Evolutionary conservation across 2,113 vertebrate species (phyloP).

Genomic region (Otocyon megalotis): DNA sequence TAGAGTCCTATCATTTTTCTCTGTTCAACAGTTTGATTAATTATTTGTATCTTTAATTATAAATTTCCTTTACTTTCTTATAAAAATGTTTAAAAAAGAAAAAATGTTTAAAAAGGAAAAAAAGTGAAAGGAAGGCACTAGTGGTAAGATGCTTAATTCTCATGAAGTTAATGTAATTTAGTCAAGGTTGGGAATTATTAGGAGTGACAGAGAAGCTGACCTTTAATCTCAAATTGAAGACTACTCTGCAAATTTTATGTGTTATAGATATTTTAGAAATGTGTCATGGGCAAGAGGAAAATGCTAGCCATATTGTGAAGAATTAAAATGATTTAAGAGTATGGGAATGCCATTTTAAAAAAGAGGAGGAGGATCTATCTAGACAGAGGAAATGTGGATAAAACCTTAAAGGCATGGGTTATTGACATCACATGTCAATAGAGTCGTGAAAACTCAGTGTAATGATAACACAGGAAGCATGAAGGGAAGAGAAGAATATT

Average conservation of each 20-base stretch:
- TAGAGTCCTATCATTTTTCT: background rate
- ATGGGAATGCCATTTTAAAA: background rate
- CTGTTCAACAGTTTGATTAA: background rate
- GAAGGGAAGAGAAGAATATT: background rate
- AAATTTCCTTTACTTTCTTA: background rate
- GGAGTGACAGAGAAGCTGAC: background rate
- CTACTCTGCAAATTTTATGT: background rate
- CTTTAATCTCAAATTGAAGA: background rate
- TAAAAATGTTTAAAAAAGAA: background rate
- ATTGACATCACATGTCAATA: background rate
- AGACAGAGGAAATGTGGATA: background rate
- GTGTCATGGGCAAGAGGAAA: background rate
- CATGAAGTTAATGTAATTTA: background rate
- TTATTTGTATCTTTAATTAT: background rate
- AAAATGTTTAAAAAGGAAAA: background rate
- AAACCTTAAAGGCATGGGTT: background rate
- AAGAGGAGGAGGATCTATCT: background rate
- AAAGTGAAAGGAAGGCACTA: background rate
- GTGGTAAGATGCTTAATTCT: background rate
- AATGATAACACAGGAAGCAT: background rate
- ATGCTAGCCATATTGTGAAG: background rate
- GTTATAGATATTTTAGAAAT: constrained; percentile 28
- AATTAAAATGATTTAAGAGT: background rate
- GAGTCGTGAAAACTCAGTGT: background rate
- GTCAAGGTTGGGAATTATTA: background rate